Conservation (phyloP, 1,140 invertebrate species). For the Drosophila willistoni region DNA sequence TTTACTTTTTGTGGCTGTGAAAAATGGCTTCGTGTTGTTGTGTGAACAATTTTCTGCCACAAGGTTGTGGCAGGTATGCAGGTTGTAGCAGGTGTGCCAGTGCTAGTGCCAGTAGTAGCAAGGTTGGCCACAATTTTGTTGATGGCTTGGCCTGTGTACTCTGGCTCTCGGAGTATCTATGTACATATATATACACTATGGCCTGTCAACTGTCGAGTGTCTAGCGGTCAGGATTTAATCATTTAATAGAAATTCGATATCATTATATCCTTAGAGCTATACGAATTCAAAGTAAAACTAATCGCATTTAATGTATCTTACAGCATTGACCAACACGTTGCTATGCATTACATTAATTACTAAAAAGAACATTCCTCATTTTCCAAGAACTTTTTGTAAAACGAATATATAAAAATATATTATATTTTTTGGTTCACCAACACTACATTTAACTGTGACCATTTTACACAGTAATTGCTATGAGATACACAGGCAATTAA, state of each 20-base stretch:
- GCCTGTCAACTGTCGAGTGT: slow-evolving; percentile 47
- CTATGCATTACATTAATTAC: too few species aligned
- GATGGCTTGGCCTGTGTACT: slow-evolving; percentile 22
- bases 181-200: background rate
- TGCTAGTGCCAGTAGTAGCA: background rate
- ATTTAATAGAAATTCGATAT: slow-evolving; percentile 29
- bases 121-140: slow-evolving; percentile 28
- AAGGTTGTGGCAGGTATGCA: slow-evolving; percentile 34
- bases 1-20: slow-evolving; percentile 49
- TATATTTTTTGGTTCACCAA: background rate
- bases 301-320: background rate
- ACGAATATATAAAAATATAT: too few species aligned
- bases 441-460: background rate
- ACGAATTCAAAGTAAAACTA: slow-evolving; percentile 24
- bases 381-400: too few species aligned
- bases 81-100: slow-evolving; percentile 13
- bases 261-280: background rate
- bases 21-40: slow-evolving; percentile 43
- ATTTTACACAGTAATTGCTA: background rate
- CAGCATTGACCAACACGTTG: too few species aligned
- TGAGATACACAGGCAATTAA: too few species aligned
- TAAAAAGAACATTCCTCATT: background rate
- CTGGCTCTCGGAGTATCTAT: slow-evolving; percentile 29
- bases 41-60: slow-evolving; percentile 55
- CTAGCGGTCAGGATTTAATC: slow-evolving; percentile 49